A percentile compares a stretch with the other conserved stretches of the same genome.
phyloP scores from a whole-genome alignment of 2,797 vertebrate genomes.

The Notamacropus eugenii region DNA sequence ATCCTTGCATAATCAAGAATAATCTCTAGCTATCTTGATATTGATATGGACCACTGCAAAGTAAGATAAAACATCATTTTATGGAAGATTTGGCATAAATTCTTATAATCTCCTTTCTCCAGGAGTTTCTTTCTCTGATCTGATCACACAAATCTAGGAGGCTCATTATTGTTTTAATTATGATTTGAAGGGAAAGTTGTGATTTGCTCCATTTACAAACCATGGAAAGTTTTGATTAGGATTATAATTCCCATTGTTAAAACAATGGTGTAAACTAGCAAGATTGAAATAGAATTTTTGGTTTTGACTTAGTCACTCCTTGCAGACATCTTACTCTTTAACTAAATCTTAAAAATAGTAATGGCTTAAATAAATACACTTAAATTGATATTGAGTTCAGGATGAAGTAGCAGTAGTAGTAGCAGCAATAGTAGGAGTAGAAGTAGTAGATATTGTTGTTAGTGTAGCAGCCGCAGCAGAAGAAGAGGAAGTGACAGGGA shows the following conservation, averaged over 20 bases:
- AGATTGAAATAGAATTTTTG: conserved; percentile 3
- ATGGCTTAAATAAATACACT: background rate
- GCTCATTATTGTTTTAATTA: background rate
- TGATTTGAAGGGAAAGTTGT: conserved; percentile 38
- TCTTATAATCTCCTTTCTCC: background rate
- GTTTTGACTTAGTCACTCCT: conserved; percentile 25
- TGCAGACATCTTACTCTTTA: background rate
- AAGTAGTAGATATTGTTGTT: background rate
- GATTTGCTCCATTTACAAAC: background rate
- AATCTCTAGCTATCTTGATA: background rate
- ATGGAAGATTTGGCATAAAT: background rate
- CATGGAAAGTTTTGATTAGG: background rate
- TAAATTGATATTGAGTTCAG: background rate
- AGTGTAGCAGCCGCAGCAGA: background rate
- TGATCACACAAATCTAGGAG: background rate
- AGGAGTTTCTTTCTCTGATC: background rate
- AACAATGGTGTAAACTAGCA: conserved; percentile 11
- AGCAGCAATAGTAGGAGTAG: background rate
- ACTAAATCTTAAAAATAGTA: conserved; percentile 23
- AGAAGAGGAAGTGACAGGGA: background rate
- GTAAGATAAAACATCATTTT: background rate
- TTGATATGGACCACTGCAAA: background rate
- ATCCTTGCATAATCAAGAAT: background rate
- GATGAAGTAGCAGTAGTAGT: background rate
- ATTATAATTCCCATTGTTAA: conserved; percentile 35